These are phyloP conservation scores for Eretmochelys imbricata DNA, from an alignment of 2,113 vertebrate genomes.

Conservation along the genomic window DNA sequence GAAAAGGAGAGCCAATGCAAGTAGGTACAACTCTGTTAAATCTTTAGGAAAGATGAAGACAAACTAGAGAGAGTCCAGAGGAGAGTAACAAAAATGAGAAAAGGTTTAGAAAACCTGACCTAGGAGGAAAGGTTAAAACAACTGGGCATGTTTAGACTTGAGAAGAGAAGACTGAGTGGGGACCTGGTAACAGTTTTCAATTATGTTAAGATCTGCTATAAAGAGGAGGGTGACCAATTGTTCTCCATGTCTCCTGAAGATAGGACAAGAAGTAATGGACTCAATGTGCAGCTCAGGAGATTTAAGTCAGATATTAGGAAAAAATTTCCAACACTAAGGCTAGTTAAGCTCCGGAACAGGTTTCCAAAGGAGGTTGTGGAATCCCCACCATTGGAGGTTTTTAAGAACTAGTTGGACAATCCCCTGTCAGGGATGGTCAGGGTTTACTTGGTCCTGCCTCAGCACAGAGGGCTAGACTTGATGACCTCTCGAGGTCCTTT, in stretches of 20 bases:
- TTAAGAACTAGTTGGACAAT: background rate
- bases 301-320: background rate
- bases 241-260: background rate
- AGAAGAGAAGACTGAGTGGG: background rate
- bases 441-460: background rate
- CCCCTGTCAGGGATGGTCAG: background rate
- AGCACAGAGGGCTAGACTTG: background rate
- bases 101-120: background rate
- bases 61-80: background rate
- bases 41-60: background rate
- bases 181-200: background rate
- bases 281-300: background rate
- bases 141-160: background rate
- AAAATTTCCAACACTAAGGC: background rate
- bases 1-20: rapidly evolving
- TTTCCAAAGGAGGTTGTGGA: background rate
- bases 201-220: background rate
- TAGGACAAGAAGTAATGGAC: background rate
- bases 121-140: background rate
- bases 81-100: background rate
- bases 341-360: background rate
- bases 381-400: background rate
- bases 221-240: too few species aligned
- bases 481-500: background rate
- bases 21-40: background rate